A percentile compares a stretch with the other conserved stretches of the same genome.
These are phyloP conservation scores for Cephus runcator DNA, from an alignment of 2,888 invertebrate species.

Conservation along the genomic window DNA sequence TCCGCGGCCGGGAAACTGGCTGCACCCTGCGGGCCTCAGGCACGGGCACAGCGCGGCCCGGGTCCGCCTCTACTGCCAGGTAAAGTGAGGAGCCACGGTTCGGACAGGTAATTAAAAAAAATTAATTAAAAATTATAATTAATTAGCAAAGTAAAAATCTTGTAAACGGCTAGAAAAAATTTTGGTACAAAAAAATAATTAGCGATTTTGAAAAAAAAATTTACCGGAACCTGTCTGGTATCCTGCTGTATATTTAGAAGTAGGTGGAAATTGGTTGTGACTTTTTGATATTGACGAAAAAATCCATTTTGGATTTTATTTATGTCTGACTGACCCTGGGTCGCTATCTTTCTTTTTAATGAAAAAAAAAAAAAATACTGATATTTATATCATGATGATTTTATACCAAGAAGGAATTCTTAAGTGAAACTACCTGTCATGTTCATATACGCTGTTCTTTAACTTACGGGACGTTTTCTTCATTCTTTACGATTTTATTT, in stretches of 20 bases:
- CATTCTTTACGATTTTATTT: no score
- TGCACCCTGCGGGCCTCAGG: slow-evolving; percentile 92
- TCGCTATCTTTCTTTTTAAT: not conserved
- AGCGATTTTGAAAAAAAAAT: no score
- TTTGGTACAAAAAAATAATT: no score
- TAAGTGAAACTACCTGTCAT: no score
- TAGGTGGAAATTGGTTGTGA: slow-evolving; percentile 16
- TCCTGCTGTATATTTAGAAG: slow-evolving; percentile 15
- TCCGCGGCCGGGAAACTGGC: slow-evolving; percentile 89
- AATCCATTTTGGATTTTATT: slow-evolving; percentile 1
- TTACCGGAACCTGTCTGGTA: no score
- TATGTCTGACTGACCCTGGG: not conserved
- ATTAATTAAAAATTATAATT: no score
- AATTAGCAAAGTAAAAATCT: no score
- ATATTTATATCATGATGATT: not conserved
- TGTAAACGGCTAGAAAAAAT: no score
- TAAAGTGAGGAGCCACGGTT: slow-evolving; percentile 73
- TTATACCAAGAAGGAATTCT: no score
- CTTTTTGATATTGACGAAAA: not conserved
- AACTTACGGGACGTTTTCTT: not conserved
- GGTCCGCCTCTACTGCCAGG: slow-evolving; percentile 81
- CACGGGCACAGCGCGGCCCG: slow-evolving; percentile 80
- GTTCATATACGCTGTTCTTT: not conserved
- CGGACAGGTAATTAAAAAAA: slow-evolving; percentile 63
- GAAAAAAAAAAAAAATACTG: not conserved